Evolutionary conservation across 2,888 invertebrate species (phyloP), one percentile per base, ranked within the genome.

Genomic region (Argynnis bischoffii): DNA sequence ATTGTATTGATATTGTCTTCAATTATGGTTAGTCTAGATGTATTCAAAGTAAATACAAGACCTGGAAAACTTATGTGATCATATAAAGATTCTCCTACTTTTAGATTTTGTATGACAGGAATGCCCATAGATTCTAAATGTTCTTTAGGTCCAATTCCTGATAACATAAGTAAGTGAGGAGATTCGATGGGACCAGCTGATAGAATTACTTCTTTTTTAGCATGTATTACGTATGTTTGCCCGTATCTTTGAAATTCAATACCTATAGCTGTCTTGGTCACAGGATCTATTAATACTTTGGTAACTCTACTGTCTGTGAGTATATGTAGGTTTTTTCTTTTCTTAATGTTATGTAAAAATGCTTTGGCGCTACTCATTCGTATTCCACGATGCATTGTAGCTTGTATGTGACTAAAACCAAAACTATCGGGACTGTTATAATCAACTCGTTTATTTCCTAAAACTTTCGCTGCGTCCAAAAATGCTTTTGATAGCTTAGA

Each of bases 151-250:
- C 96, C 96, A 14, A 96, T 84, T 1, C 95, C 95, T 0, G 95
- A 94, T 2, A 95, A 83, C 94, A 95, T 94, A 18, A 95, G 77
- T 14, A 98, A 81, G 83, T 98, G 97, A 0, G 97, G 96, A 0
- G 96, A 95, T 84, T 96, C 96, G 72, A 98, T 95, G 0, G 97
- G 94, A 0, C 97, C 96, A 1, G 95, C 96, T 11, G 95, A 95
- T 8, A 94, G 75, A 55, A 95, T 90, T 0, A 94, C 93, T 81
- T 95, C 95, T 74, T 93, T 94, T 0, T 81, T 86, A 6, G 91
- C 91, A 70, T 76, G 75, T 54, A 91, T 87, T 72, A 79, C 78
- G 72, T 88, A 89, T 3, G 95, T 55, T 92, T 94, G 75, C 18
- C 87, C 86, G 21, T 85, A 86, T 71, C 81, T 86, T 47, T 81